A percentile compares a stretch with the other conserved stretches of the same genome.
Evolutionary conservation across 2,797 vertebrate genomes (phyloP).

Genomic region (Luscinia luscinia): DNA sequence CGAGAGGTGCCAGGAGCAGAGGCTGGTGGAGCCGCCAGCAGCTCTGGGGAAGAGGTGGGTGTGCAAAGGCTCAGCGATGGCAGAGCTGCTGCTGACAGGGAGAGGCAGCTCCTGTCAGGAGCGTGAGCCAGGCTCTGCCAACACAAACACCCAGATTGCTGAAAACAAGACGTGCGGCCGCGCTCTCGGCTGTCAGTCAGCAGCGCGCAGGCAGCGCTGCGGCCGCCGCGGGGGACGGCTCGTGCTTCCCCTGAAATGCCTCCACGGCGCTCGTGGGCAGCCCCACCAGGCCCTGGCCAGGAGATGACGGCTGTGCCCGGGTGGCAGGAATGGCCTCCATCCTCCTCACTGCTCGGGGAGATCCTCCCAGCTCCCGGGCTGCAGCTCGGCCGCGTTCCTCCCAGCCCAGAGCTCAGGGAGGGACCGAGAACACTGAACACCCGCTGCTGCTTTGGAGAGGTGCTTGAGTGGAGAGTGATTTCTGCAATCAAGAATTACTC

Average conservation of each 20-base stretch:
- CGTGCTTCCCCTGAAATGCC: neutral
- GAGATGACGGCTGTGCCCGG: rapidly evolving
- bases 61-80: neutral
- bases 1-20: neutral
- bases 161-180: constrained; percentile 12
- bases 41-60: neutral
- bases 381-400: rapidly evolving
- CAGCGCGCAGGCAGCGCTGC: rapidly evolving
- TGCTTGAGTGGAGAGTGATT: constrained; percentile 17
- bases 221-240: neutral
- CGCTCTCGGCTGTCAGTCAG: constrained; percentile 28
- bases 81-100: constrained; percentile 26
- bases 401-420: rapidly evolving
- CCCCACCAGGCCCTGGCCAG: neutral
- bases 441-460: neutral
- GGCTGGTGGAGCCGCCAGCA: neutral
- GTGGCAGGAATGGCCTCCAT: rapidly evolving
- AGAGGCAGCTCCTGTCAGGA: constrained; percentile 40
- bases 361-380: neutral
- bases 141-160: constrained; percentile 33
- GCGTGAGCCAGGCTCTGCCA: constrained; percentile 55
- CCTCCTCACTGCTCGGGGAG: neutral
- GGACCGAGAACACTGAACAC: neutral
- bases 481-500: neutral
- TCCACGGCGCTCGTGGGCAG: neutral